phyloP scores from a whole-genome alignment of 2,888 invertebrate species.

The Lomographa bimaculata region DNA sequence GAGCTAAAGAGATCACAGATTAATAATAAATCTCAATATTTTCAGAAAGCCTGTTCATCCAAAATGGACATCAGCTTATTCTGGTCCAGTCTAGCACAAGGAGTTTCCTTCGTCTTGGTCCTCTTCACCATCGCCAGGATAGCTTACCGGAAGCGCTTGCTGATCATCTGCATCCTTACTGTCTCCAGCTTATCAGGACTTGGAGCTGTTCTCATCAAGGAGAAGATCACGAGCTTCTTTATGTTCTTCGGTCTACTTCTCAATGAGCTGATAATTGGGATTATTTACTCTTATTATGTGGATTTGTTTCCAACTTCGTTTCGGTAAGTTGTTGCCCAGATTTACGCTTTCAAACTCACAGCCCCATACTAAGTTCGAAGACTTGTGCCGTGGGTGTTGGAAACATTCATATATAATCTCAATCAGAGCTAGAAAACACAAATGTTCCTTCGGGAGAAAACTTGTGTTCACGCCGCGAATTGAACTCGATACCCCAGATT shows the following conservation, averaged over 20 bases:
- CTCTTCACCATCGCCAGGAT: conserved; percentile 42
- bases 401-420: too few species aligned
- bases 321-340: conserved; percentile 39
- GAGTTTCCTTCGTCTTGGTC: conserved; percentile 38
- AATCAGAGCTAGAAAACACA: too few species aligned
- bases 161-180: conserved; percentile 40
- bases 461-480: too few species aligned
- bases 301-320: conserved; percentile 57
- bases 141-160: conserved; percentile 42
- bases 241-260: conserved; percentile 45
- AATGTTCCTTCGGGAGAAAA: too few species aligned
- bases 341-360: neutral
- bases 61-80: conserved; percentile 38
- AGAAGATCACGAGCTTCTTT: conserved; percentile 43
- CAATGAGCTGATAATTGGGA: conserved; percentile 47
- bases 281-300: conserved; percentile 50
- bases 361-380: too few species aligned
- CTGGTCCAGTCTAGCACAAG: conserved; percentile 39
- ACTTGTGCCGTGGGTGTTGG: too few species aligned
- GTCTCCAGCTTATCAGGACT: conserved; percentile 36
- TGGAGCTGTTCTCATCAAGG: conserved; percentile 36
- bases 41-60: too few species aligned
- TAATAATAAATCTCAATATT: too few species aligned
- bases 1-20: too few species aligned
- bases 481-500: too few species aligned